Conservation (phyloP, 2,797 vertebrate species). For the Chrosomus eos region DNA sequence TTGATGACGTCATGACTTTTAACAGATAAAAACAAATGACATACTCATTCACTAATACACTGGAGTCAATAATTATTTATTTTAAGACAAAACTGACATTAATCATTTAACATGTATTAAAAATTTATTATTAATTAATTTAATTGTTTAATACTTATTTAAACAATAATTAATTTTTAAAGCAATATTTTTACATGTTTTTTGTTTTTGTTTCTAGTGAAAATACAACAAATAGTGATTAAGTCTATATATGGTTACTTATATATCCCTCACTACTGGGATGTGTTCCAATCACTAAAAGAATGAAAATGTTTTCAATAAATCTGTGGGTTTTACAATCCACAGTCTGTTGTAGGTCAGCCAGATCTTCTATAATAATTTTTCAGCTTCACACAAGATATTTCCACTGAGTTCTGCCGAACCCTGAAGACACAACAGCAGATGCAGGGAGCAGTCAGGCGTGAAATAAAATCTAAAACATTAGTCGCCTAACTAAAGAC, state of each 20-base stretch:
- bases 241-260: neutral
- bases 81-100: neutral
- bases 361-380: neutral
- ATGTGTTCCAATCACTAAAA: neutral
- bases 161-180: neutral
- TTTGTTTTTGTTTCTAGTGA: neutral
- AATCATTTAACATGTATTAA: neutral
- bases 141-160: neutral
- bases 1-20: neutral
- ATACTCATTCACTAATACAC: neutral
- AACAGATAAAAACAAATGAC: constrained; percentile 16
- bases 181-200: neutral
- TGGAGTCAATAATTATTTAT: neutral
- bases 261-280: constrained; percentile 3
- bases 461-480: neutral
- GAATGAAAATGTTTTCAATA: neutral
- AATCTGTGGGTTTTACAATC: neutral
- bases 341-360: neutral
- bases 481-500: neutral
- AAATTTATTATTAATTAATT: neutral
- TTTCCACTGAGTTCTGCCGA: constrained; percentile 16
- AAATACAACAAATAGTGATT: neutral
- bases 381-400: constrained; percentile 13
- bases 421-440: constrained; percentile 1
- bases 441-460: constrained; percentile 4